Percentiles rank a stretch among this genome's conserved stretches.
phyloP scores from a whole-genome alignment of 2,888 invertebrate species.

The Drosophila robusta region DNA sequence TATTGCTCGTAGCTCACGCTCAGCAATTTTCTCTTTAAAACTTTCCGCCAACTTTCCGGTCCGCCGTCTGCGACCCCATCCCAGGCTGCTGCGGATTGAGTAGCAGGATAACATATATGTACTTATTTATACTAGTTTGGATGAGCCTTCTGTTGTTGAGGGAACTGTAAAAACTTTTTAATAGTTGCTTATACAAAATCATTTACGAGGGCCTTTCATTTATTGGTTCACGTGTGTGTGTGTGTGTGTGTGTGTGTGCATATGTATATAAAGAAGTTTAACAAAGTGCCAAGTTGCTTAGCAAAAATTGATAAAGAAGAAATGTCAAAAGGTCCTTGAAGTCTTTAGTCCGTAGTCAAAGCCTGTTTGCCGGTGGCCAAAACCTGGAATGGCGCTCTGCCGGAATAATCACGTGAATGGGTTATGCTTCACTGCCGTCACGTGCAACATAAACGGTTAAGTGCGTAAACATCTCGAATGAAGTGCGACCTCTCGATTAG shows the following conservation, averaged over 20 bases:
- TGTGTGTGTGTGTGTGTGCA: constrained; percentile 17
- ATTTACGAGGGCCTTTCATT: constrained; percentile 60
- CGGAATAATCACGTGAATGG: constrained; percentile 33
- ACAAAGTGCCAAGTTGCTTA: constrained; percentile 41
- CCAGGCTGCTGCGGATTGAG: constrained; percentile 18
- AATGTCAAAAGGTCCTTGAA: constrained; percentile 1
- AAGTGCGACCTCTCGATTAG: not conserved
- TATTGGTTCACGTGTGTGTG: constrained; percentile 6
- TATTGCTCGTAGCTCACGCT: constrained; percentile 38
- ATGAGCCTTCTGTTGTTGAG: constrained; percentile 26
- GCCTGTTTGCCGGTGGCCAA: not conserved
- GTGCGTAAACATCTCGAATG: no score
- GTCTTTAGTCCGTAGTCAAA: not conserved
- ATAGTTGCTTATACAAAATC: constrained; percentile 74
- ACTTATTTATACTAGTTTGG: constrained; percentile 36
- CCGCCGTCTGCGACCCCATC: not conserved
- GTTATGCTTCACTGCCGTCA: not conserved
- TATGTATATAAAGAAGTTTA: constrained; percentile 41
- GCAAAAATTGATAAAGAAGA: constrained; percentile 31
- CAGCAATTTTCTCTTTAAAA: constrained; percentile 58
- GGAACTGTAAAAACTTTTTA: constrained; percentile 65
- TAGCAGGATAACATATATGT: constrained; percentile 9
- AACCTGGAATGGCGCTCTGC: not conserved
- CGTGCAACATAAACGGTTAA: no score
- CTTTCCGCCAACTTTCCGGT: constrained; percentile 46